Percentiles rank a stretch among this genome's conserved stretches.
Evolutionary conservation across 2,797 vertebrate genomes (phyloP).

Genomic region (Anableps anableps): DNA sequence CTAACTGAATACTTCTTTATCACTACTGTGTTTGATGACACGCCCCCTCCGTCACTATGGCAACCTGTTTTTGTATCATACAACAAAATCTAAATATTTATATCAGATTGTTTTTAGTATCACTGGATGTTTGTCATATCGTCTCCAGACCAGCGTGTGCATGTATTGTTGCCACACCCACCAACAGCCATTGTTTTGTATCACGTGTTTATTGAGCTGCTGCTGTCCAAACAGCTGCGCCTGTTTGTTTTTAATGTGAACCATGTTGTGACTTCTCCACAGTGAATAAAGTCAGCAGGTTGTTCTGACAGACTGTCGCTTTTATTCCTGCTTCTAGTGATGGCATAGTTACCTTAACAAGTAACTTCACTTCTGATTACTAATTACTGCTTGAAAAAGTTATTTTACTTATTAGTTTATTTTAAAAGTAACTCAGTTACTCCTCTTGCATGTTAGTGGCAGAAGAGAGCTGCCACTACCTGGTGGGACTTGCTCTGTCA

Average conservation of each 20-base stretch:
- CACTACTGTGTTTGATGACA: constrained; percentile 60
- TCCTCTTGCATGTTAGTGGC: no score
- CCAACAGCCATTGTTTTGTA: constrained; percentile 66
- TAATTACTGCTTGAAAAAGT: no score
- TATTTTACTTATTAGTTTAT: no score
- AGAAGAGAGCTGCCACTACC: no score
- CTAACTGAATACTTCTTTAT: constrained; percentile 92
- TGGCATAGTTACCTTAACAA: no score
- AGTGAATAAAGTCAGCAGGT: constrained; percentile 55
- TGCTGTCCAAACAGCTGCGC: constrained; percentile 82
- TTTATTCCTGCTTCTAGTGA: no score
- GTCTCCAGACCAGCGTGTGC: constrained; percentile 76
- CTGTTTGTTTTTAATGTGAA: constrained; percentile 83
- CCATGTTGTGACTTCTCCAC: constrained; percentile 37
- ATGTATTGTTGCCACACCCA: constrained; percentile 80
- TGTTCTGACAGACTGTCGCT: constrained; percentile 4
- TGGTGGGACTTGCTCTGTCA: no score
- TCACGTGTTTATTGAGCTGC: constrained; percentile 78
- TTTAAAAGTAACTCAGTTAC: no score
- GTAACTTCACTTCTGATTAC: no score
- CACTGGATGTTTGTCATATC: constrained; percentile 85
- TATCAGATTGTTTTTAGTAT: constrained; percentile 91
- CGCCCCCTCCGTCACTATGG: constrained; percentile 70
- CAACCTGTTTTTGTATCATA: constrained; percentile 96
- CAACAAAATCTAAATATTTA: constrained; percentile 96